Evolutionary conservation across 1,140 invertebrate genomes (phyloP).

Genomic region (Argopecten irradians): DNA sequence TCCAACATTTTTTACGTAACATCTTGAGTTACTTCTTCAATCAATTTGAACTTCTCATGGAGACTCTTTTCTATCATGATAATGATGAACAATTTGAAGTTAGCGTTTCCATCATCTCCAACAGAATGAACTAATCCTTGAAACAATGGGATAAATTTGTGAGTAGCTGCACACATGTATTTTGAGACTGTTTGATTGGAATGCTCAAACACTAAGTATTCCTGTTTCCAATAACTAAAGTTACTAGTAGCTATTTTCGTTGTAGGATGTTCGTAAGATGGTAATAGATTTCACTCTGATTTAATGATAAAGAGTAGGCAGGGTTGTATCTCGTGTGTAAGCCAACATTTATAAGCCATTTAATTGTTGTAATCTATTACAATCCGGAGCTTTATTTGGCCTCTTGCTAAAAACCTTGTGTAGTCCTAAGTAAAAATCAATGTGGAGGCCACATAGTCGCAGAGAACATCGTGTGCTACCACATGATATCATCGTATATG

Average conservation of each 20-base stretch:
- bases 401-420: background rate
- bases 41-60: background rate
- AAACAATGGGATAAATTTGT: background rate
- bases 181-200: background rate
- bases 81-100: background rate
- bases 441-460: background rate
- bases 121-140: too few species aligned
- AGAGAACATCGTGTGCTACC: background rate
- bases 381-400: background rate
- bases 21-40: background rate
- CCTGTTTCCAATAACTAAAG: too few species aligned
- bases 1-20: background rate
- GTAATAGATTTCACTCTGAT: background rate
- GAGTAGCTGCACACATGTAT: background rate
- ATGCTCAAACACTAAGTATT: background rate
- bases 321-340: background rate
- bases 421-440: slow-evolving; percentile 12
- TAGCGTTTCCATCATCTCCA: too few species aligned
- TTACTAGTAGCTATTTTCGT: too few species aligned
- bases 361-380: slow-evolving; percentile 16
- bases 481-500: background rate
- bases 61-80: background rate
- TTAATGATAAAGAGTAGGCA: background rate
- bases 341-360: background rate
- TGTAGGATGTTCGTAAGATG: background rate